Base-by-base conservation (phyloP, 1,140 invertebrate genomes). In the Branchinecta lindahli region DNA sequence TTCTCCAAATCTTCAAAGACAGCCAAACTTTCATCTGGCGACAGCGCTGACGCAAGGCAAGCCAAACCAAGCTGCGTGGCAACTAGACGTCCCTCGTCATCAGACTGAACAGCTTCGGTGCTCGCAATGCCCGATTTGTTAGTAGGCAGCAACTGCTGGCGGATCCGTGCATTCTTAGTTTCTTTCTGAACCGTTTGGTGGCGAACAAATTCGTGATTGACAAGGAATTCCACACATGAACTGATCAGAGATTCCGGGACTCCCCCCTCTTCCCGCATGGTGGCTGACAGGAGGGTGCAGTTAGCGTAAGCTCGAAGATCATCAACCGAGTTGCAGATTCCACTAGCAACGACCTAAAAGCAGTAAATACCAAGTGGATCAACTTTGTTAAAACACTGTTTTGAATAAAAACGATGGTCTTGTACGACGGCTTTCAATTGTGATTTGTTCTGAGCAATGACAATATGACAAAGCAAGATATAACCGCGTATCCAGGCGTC, bases 1-100 rank as follows among this genome's bases (percentile, higher is more conserved):
- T 87, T 89, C 77, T 94, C 86, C n/a, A 98, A 77, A 78, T 98
- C 95, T 74, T 86, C 85, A 76, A 97, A 92, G 20, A 98, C 82
- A 45, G 86, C 83, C 6, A 96, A 80, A 4, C 91, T 93, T 77
- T 98, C 93, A 77, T 90, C 88, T 0, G 95, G 95, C 18, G 92
- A 87, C 77, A 98, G 85, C 0, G 93, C 92, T 0, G 95, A 95
- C 67, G 91, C 87, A 20, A 98, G 80, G 76, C 95, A 94, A 18
- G 95, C 96, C 76, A 88, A 86, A 0, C 93, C 96, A 18, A 99
- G 81, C 67, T 88, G 85, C 20, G 94, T 95, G 8, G 94, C 86
- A 66, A 86, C 80, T 82, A 80, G 74, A 67, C 79, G 76, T 1
- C 2, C 33, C 33, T 33, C 33, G 66, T 81, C 75, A 12, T 78